Evolutionary conservation across 1,140 invertebrate genomes (phyloP).

Genomic region (Phymorhynchus buccinoides): DNA sequence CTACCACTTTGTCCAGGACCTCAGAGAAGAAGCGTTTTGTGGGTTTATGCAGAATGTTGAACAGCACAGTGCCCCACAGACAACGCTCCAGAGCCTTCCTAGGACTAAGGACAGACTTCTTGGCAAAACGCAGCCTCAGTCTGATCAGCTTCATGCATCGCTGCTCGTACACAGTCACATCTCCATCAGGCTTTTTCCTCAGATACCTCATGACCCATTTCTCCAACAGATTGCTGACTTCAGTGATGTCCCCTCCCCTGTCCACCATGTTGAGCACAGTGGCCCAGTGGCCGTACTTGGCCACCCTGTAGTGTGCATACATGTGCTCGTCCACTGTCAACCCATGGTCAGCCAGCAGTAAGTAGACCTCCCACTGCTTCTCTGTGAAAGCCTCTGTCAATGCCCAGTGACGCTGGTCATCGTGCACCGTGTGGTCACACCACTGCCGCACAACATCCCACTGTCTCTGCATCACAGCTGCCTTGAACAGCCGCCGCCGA

Average conservation of each 20-base stretch:
- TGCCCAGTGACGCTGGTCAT: slow-evolving; percentile 9
- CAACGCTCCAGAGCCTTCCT: background rate
- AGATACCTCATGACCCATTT: background rate
- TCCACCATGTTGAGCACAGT: background rate
- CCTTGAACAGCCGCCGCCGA: background rate
- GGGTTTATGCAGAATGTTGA: background rate
- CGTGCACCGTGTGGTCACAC: background rate
- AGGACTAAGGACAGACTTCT: background rate
- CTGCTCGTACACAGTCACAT: no score
- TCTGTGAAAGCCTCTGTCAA: background rate
- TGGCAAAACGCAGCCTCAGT: background rate
- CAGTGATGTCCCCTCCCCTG: background rate
- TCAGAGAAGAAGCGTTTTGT: background rate
- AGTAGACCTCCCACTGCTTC: background rate
- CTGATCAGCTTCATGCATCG: background rate
- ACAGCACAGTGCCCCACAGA: background rate
- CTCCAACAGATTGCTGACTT: slow-evolving; percentile 9
- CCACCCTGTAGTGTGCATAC: background rate
- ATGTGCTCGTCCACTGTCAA: background rate
- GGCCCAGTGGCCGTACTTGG: background rate
- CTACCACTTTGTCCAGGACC: background rate
- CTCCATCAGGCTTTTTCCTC: background rate
- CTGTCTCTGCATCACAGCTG: slow-evolving; percentile 20
- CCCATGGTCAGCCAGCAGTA: background rate
- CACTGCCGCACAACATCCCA: background rate